Evolutionary conservation across 2,888 invertebrate genomes (phyloP).

Genomic region (Harmothoe impar): DNA sequence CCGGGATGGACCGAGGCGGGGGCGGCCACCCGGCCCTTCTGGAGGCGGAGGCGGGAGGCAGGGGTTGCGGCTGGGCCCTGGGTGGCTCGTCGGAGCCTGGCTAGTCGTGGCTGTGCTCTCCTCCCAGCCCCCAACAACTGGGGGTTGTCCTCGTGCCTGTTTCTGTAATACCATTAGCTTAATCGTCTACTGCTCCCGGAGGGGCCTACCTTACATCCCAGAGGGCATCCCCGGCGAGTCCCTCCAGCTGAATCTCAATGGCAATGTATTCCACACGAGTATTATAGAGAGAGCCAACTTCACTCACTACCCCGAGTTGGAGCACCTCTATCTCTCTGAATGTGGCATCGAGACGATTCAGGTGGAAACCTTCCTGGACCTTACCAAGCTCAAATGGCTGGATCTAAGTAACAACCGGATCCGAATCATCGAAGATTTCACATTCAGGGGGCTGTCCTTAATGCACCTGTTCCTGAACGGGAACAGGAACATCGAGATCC

Average conservation of each 20-base stretch:
- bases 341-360: constrained; percentile 80
- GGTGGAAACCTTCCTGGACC: constrained; percentile 80
- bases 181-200: constrained; percentile 81
- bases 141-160: constrained; percentile 78
- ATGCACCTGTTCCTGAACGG: constrained; percentile 81
- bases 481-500: constrained; percentile 78
- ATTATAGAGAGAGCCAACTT: constrained; percentile 79
- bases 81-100: not conserved
- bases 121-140: not conserved
- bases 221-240: constrained; percentile 79
- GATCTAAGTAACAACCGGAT: constrained; percentile 82
- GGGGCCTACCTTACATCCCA: constrained; percentile 78
- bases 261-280: constrained; percentile 78
- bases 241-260: constrained; percentile 80
- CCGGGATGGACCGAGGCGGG: not conserved
- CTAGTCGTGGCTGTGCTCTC: not conserved
- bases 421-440: constrained; percentile 77
- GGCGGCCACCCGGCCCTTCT: not conserved
- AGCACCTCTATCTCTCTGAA: constrained; percentile 80
- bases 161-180: constrained; percentile 80
- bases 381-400: constrained; percentile 79
- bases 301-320: constrained; percentile 76
- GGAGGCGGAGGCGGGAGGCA: not conserved
- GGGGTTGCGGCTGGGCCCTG: constrained; percentile 4
- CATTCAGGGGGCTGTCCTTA: constrained; percentile 80